A percentile compares a stretch with the other conserved stretches of the same genome.
Evolutionary conservation across 1,140 invertebrate genomes (phyloP).

Genomic region (Drosophila hydei): DNA sequence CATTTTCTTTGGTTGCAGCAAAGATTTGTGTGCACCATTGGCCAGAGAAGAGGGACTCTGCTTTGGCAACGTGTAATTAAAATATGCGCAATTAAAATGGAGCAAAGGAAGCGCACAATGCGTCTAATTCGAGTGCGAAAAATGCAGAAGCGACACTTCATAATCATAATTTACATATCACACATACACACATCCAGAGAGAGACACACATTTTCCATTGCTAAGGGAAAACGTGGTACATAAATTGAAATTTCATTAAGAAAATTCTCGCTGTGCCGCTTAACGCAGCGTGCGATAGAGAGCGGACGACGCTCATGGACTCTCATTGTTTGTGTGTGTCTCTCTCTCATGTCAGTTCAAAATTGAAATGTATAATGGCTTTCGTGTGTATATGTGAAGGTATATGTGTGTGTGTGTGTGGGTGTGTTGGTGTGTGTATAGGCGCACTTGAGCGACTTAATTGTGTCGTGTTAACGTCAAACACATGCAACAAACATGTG

Average conservation of each 20-base stretch:
- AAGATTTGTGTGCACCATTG: conserved; percentile 37
- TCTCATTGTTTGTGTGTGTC: background rate
- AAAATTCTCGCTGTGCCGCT: conserved; percentile 56
- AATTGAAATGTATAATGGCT: conserved; percentile 79
- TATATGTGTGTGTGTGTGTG: conserved; percentile 5
- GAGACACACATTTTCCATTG: no score
- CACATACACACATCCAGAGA: conserved; percentile 19
- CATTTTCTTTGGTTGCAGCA: conserved; percentile 10
- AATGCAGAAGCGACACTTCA: conserved; percentile 35
- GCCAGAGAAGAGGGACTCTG: background rate
- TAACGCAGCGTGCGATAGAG: conserved; percentile 10
- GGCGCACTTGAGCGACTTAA: conserved; percentile 80
- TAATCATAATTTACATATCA: conserved; percentile 69
- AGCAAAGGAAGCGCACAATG: conserved; percentile 30
- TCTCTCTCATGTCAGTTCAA: conserved; percentile 53
- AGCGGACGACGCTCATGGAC: background rate
- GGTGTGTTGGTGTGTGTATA: conserved; percentile 34
- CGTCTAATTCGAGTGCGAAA: conserved; percentile 36
- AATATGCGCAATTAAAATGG: conserved; percentile 74
- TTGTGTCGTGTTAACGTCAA: conserved; percentile 81
- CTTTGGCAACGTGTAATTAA: conserved; percentile 72
- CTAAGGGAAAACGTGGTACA: conserved; percentile 39
- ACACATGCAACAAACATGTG: conserved; percentile 80
- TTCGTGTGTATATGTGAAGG: conserved; percentile 36
- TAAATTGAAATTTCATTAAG: conserved; percentile 82